Base-by-base conservation (phyloP, 1,140 invertebrate genomes). In the Bicyclus anynana region DNA sequence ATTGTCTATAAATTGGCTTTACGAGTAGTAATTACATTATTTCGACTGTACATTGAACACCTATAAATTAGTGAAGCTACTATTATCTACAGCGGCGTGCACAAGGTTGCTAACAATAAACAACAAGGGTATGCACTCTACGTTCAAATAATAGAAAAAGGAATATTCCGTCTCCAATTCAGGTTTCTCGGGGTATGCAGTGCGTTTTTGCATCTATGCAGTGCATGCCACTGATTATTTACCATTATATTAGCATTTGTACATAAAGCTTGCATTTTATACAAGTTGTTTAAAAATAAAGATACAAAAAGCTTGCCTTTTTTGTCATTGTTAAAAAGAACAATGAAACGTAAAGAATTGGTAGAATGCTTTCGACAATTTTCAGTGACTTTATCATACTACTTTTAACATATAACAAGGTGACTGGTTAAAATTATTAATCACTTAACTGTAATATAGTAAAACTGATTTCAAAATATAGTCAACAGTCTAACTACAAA, bases 351-450 rank as follows among this genome's bases (percentile, higher is more conserved):
- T 29, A 7, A 6, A 26, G 7, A 26, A 33, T 33, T 12, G n/a
- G 14, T 16, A 38, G 14, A 9, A 16, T 38, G 37, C 33, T 38
- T 38, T 0, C 16, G 13, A 38, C 16, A 38, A 38, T 38, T 38
- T 38, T 33, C 29, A 33, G 29, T 7, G 29, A 1, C 29, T 12
- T 33, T 33, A 12, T 33, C 1, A 33, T 1, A 33, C 14, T 26
- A 47, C 9, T 47, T 21, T 46, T 54, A 54, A 54, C 53, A 16
- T n/a, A 29, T 47, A 67, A 62, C 33, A 69, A 70, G 78, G 78
- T 81, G 78, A 78, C 65, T 77, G 78, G 75, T 71, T 51, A 58
- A 52, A 52, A 50, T 2, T 16, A 57, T 65, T 65, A 62, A 64
- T 64, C 52, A 55, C 26, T 63, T 62, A 67, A 63, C 61, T 62